Evolutionary conservation across 2,888 invertebrate genomes (phyloP).

Genomic region (Atethmia centrago): DNA sequence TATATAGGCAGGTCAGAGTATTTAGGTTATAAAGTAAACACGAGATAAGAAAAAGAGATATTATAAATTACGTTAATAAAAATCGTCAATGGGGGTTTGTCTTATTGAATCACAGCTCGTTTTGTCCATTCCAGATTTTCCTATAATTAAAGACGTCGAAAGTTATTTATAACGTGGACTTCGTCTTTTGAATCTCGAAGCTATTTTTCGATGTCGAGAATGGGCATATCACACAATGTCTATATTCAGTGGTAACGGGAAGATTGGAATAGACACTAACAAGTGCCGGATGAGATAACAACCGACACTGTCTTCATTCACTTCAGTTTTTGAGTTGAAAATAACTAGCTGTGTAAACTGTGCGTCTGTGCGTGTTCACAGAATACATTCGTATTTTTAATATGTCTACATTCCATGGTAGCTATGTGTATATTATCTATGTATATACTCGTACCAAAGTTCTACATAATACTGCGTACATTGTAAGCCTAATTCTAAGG

Average conservation of each 20-base stretch:
- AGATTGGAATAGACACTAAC: constrained; percentile 14
- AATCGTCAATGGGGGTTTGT: constrained; percentile 34
- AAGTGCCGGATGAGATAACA: constrained; percentile 15
- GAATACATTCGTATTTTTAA: constrained; percentile 38
- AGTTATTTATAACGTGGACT: constrained; percentile 48
- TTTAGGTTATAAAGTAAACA: constrained; percentile 10
- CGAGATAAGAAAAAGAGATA: constrained; percentile 12
- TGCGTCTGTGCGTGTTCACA: constrained; percentile 2
- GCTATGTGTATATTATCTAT: neutral
- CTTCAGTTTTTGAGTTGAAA: constrained; percentile 28
- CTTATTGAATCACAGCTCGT: constrained; percentile 37
- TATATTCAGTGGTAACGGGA: constrained; percentile 23
- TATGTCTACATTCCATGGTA: neutral
- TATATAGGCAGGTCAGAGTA: constrained; percentile 18
- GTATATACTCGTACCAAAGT: neutral
- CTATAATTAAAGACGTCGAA: constrained; percentile 10
- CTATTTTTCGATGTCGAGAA: constrained; percentile 26
- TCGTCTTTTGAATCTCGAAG: constrained; percentile 16
- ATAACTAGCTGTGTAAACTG: constrained; percentile 8
- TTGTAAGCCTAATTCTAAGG: neutral
- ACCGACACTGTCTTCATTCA: constrained; percentile 28
- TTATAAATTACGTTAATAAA: neutral
- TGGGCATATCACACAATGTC: constrained; percentile 20
- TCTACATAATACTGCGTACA: neutral
- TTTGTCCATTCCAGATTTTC: constrained; percentile 26